Base-by-base conservation (phyloP, 2,113 vertebrate species). In the Potamarius usumacintae region DNA sequence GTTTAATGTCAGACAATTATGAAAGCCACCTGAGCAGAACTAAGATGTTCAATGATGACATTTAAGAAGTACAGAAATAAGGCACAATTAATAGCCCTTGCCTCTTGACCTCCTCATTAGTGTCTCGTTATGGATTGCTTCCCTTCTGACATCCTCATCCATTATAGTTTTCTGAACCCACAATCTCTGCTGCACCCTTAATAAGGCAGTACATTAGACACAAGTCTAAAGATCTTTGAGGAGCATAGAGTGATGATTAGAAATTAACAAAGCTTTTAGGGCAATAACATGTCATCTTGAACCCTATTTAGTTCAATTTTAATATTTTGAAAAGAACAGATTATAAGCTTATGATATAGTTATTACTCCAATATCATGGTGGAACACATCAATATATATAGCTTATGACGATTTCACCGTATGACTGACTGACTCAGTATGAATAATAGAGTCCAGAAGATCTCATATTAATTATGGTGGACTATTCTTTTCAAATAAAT, bases 21-120 rank as follows among this genome's bases (percentile, higher is more conserved):
- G 57, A 82, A 84, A 87, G 62, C 80, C 67, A 89, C 42, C 86
- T 85, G 65, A 87, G 10, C 71, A 84, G 85, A 89, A 42, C 50
- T 82, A 76, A 89, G 57, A 89, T 84, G 57, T 25, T 87, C 82
- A 17, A 65, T 81, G 85, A 87, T 89, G 83, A 87, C 83, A 85
- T 82, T 89, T 84, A 89, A 57, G 57, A 83, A 85, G 85, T 50
- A 57, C 69, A 76, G 57, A 85, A 82, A 86, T 30, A 67, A 71
- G 76, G 17, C 48, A 72, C 83, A 87, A 72, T 50, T 72, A 72
- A 80, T 82, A 83, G 86, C 86, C 78, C 80, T 57, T 63, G 83
- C 58, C 77, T 79, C 52, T 82, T 77, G 69, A 71, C 60, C 87
- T 87, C 20, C 78, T 89, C 71, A 77, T 88, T 86, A 89, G 83